Evolutionary conservation across 1,140 invertebrate genomes (phyloP).

Genomic region (Drosophila parvula): DNA sequence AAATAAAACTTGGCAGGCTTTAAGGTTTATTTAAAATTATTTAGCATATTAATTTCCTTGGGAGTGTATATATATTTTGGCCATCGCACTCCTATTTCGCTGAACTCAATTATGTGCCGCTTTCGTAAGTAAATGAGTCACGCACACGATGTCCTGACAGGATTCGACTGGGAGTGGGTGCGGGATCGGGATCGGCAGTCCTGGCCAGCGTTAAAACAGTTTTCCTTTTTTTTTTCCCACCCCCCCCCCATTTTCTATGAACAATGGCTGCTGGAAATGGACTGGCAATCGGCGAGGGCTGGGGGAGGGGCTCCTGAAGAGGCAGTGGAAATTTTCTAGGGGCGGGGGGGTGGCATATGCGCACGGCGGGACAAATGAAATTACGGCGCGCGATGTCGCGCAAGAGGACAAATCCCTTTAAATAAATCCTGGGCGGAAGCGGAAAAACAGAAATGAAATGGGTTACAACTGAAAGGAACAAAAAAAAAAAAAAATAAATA

Average conservation of each 20-base stretch:
- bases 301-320: background rate
- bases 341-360: conserved; percentile 29
- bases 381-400: conserved; percentile 43
- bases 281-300: too few species aligned
- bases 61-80: background rate
- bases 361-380: conserved; percentile 56
- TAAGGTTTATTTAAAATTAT: background rate
- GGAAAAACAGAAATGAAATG: conserved; percentile 39
- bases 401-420: conserved; percentile 60
- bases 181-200: conserved; percentile 5
- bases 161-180: conserved; percentile 9
- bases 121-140: conserved; percentile 59
- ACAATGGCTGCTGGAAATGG: conserved; percentile 7
- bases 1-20: too few species aligned
- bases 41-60: background rate
- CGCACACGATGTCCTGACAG: conserved; percentile 48
- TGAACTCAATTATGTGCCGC: conserved; percentile 1
- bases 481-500: conserved; percentile 1
- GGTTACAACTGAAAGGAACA: conserved; percentile 27
- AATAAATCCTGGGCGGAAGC: conserved; percentile 56
- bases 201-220: conserved; percentile 52
- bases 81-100: background rate
- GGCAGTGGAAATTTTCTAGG: background rate
- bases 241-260: conserved; percentile 7
- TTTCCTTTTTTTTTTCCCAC: conserved; percentile 40